Evolutionary conservation across 1,140 invertebrate species (phyloP), one percentile per base, ranked within the genome.

Genomic region (Pogonomyrmex barbatus): DNA sequence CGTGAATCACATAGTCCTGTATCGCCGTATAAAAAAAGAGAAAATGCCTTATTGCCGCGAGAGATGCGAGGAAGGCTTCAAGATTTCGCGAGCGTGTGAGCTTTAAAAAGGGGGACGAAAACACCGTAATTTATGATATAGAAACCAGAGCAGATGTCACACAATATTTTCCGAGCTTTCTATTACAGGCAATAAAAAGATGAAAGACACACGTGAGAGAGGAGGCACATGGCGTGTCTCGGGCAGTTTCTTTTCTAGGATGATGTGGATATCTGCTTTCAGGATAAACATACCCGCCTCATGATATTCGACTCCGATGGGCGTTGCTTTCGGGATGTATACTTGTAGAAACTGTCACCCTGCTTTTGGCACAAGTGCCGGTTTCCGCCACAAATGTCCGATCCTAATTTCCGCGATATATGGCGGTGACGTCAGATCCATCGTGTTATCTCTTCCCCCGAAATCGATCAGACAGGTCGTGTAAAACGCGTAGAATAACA

Each of bases 241-340:
- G 30, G 8, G 67, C 12, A 47, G 67, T 83, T 60, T 12, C 30
- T 83, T 39, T 83, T 73, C 67, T 10, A 73, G 33, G 54, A 73
- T 62, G 30, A 73, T 62, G 79, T 83, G 79, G 60, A 83, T 83
- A 83, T 83, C 79, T 73, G 54, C 54, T 83, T 83, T 83, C 67
- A 75, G 68, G 79, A 83, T 73, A 83, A 83, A 83, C 54, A 73
- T 47, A 62, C 42, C 24, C 79, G 79, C n/a, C 68, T 47, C 79
- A 36, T 36, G 67, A 73, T 82, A 47, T 50, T 73, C 52, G 78
- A 71, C 39, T 58, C 67, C 67, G 6, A 39, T 30, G 30, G 42
- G 33, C 65, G 24, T 73, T n/a, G 67, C 54, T 58, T 82, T 67
- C 33, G 2, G 39, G 24, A 45, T 17, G 42, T 58, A 47, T 8